Evolutionary conservation across 2,113 vertebrate species (phyloP), one percentile per base, ranked within the genome.

Genomic region (Tyto alba): DNA sequence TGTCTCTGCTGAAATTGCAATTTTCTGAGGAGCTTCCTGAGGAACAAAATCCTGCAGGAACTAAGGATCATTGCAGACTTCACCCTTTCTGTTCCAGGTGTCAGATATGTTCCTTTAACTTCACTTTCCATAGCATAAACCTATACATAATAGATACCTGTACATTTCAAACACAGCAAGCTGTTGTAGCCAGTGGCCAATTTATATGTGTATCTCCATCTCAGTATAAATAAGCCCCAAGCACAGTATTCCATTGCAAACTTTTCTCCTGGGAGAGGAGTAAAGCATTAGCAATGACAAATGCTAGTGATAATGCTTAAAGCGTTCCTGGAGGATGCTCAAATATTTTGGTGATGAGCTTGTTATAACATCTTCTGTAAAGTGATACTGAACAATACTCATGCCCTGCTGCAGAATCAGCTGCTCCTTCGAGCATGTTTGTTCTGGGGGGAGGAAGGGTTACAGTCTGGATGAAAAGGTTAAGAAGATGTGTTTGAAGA

Each of bases 321-420:
- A 93, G 85, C 38, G 3, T 85, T 95, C 57, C 63, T 96, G 77
- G 81, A 96, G 87, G 89, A 92, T 95, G 87, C 93, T 97, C 89
- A 94, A 62, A 95, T 91, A 85, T 95, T 96, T 96, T 88, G 89
- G 95, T 94, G 94, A 97, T 96, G 95, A 97, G 92, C 91, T 92
- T 79, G 71, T 88, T 96, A 91, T 57, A 94, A 63, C 60, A 88
- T 89, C 89, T 79, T 88, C 91, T 91, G 47, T 95, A 92, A 95
- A 95, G 92, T 95, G 96, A 96, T 56, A 22, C 71, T 95, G 93
- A 96, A 95, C 94, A 95, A 95, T 95, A 87, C 95, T 96, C 93
- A 71, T 89, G 81, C 75, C 52, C 91, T 90, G 77, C 77, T 66
- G 84, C 87, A 96, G 96, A 90, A 95, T 94, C 90, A 97, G 92